Evolutionary conservation across 2,888 invertebrate species (phyloP).

Genomic region (Anorthoa munda): DNA sequence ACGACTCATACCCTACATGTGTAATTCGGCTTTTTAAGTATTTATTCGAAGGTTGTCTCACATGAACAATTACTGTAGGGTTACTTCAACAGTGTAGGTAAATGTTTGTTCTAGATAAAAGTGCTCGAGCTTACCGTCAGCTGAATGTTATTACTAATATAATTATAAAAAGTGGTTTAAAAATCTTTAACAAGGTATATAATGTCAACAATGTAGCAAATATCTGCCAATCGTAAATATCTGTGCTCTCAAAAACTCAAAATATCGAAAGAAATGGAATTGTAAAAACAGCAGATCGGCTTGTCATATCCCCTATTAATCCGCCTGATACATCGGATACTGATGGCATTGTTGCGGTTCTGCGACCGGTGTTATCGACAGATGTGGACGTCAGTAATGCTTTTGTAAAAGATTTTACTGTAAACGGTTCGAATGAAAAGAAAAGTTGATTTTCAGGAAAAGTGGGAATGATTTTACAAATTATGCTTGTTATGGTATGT

Average conservation of each 20-base stretch:
- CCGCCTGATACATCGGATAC: conserved; percentile 4
- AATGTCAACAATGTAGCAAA: too few species aligned
- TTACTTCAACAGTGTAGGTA: background rate
- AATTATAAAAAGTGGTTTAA: too few species aligned
- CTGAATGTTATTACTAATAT: background rate
- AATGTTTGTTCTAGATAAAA: background rate
- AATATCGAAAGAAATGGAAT: conserved; percentile 14
- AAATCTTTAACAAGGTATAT: too few species aligned
- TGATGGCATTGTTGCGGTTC: conserved; percentile 53
- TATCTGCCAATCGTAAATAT: background rate
- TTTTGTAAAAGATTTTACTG: conserved; percentile 34
- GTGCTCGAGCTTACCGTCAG: background rate
- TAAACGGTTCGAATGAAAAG: conserved; percentile 14
- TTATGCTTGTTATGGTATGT: background rate
- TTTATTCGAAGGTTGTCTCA: background rate
- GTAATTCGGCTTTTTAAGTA: background rate
- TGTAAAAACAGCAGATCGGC: conserved; percentile 32
- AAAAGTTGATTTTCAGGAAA: background rate
- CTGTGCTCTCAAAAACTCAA: background rate
- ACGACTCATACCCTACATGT: background rate
- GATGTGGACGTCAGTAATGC: conserved; percentile 32
- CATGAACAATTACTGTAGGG: background rate
- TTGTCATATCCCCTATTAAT: conserved; percentile 40
- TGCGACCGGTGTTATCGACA: conserved; percentile 47
- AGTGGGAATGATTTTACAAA: background rate